Evolutionary conservation across 2,113 vertebrate species (phyloP).

Genomic region (Aldabrachelys gigantea): DNA sequence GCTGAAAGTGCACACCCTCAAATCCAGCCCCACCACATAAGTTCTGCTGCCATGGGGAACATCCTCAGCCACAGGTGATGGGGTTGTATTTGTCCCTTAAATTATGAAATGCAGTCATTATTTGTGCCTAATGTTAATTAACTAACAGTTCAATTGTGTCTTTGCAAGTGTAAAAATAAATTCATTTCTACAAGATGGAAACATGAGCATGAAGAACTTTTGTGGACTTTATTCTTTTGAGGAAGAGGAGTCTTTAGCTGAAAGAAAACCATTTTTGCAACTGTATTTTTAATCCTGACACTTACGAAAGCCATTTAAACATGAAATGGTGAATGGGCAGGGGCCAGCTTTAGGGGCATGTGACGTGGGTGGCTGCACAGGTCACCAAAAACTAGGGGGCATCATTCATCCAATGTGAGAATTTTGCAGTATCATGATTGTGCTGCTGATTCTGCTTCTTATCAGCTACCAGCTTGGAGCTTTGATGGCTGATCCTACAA

Average conservation of each 20-base stretch:
- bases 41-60: neutral
- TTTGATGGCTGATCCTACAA: constrained; percentile 67
- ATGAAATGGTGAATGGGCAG: neutral
- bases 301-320: neutral
- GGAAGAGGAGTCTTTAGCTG: neutral
- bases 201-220: constrained; percentile 8
- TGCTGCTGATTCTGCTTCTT: constrained; percentile 65
- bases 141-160: neutral
- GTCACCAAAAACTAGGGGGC: neutral
- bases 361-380: constrained; percentile 62
- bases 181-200: neutral
- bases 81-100: fast-evolving
- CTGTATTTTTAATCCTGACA: neutral
- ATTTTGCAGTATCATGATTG: constrained; percentile 56
- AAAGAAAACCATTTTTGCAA: neutral
- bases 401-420: constrained; percentile 8
- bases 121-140: neutral
- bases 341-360: constrained; percentile 30
- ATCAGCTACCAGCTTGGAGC: constrained; percentile 37
- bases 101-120: neutral
- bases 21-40: neutral
- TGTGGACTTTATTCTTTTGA: neutral
- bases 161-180: neutral
- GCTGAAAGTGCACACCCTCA: neutral
- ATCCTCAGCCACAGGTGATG: neutral